Conservation (phyloP, 2,113 vertebrate genomes). For the Lepus americanus region DNA sequence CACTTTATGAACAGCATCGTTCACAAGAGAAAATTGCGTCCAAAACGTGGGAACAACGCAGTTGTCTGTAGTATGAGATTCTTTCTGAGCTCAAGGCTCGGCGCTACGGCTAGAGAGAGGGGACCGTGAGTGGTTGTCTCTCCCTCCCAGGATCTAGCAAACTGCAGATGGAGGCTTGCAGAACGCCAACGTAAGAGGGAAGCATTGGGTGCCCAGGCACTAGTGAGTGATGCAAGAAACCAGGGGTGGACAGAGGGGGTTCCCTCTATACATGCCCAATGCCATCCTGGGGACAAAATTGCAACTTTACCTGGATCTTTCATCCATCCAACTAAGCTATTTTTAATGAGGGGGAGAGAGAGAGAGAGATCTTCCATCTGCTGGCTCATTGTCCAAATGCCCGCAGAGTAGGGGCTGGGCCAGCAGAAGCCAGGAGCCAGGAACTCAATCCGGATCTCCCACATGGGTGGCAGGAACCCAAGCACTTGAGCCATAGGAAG, state of each 20-base stretch:
- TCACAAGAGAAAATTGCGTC: neutral
- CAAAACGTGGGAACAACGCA: neutral
- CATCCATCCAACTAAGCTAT: neutral
- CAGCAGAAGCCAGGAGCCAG: too few relatives aligned
- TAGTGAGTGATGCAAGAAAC: neutral
- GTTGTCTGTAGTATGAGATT: neutral
- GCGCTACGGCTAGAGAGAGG: neutral
- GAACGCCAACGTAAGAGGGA: neutral
- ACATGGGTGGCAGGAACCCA: too few relatives aligned
- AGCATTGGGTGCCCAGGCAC: neutral
- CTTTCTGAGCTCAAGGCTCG: neutral
- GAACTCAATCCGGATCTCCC: too few relatives aligned
- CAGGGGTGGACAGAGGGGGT: neutral
- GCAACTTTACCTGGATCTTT: neutral
- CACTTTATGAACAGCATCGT: neutral
- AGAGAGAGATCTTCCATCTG: neutral
- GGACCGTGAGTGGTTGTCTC: rapidly evolving
- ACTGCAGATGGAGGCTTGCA: neutral
- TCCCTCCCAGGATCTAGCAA: neutral
- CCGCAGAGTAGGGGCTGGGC: too few relatives aligned
- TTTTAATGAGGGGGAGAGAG: too few relatives aligned
- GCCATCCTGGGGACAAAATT: neutral
- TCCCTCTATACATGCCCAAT: neutral
- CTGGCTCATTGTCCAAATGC: too few relatives aligned
- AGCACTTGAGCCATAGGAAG: too few relatives aligned